Base-by-base conservation (phyloP, 1,140 invertebrate genomes). In the Cydia strobilella region DNA sequence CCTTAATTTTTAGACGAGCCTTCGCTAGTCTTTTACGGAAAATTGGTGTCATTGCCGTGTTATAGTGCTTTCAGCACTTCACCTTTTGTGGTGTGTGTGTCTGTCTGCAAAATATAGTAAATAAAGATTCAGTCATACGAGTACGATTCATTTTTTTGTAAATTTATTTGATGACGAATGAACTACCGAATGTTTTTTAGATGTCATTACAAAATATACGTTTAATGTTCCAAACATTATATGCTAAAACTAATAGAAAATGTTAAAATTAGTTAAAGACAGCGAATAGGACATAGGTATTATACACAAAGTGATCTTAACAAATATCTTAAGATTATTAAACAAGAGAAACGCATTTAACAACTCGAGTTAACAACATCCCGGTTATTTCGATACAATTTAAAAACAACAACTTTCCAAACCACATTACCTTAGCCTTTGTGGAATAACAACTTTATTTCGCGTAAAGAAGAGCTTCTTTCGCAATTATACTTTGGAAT, bases 361-460 rank as follows among this genome's bases (percentile, higher is more conserved):
- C n/a, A 54, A 54, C n/a, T 54, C 42, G 42, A 54, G 15, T 18
- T 54, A 18, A 54, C 42, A 54, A 54, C n/a, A 18, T 54, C n/a
- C 15, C 15, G 51, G 10, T 54, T 54, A 54, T 54, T 54, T 18
- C 15, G n/a, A 54, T 54, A 18, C 51, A 18, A 54, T 54, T 54
- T 54, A 54, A 54, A 54, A 54, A 54, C 51, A 54, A 54, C n/a
- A n/a, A 54, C 51, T 54, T 54, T 54, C 51, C n/a, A 54, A 54
- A 54, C 51, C 51, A 54, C 51, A 18, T 54, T 54, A n/a, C 15
- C 51, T 54, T n/a, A 7, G 42, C 42, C 42, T 45, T 54, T 18
- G n/a, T 54, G n/a, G n/a, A 54, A 54, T 54, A 54, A 54, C 51
- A 54, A 54, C 51, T 54, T 54, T 54, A 54, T 45, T 15, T 45